Conservation (phyloP, 2,113 vertebrate species). For the Rhineura floridana region DNA sequence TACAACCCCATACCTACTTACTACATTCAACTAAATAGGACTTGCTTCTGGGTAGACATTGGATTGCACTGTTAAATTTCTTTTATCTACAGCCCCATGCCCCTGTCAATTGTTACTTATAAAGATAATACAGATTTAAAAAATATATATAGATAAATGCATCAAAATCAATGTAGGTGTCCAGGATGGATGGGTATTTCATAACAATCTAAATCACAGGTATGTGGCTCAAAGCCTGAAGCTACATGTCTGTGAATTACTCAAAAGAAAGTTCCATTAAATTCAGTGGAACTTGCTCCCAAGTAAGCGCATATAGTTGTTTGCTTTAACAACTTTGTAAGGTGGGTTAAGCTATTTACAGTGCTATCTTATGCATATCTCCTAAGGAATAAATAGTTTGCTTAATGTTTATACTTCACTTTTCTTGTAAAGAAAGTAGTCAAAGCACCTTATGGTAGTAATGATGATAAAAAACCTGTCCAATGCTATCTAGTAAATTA, state of each 20-base stretch:
- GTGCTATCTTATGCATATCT: neutral
- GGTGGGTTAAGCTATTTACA: neutral
- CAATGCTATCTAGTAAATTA: neutral
- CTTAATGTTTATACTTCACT: neutral
- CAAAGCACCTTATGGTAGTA: neutral
- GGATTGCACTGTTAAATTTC: neutral
- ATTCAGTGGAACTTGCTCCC: neutral
- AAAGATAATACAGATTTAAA: neutral
- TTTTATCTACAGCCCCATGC: neutral
- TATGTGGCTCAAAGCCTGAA: rapidly evolving
- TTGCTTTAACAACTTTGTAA: neutral
- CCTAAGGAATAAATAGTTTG: neutral
- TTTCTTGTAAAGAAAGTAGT: neutral
- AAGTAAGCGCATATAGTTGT: neutral
- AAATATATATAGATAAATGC: neutral
- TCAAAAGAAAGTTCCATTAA: neutral
- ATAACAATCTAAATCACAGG: neutral
- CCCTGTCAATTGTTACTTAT: neutral
- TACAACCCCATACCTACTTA: neutral
- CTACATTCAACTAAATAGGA: neutral
- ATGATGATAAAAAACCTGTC: neutral
- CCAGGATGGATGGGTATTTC: rapidly evolving
- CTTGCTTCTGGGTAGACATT: too few relatives aligned
- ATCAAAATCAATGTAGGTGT: neutral
- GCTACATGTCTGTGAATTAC: neutral